Evolutionary conservation across 1,140 invertebrate species (phyloP), one percentile per base, ranked within the genome.

Genomic region (Anadara kagoshimensis): DNA sequence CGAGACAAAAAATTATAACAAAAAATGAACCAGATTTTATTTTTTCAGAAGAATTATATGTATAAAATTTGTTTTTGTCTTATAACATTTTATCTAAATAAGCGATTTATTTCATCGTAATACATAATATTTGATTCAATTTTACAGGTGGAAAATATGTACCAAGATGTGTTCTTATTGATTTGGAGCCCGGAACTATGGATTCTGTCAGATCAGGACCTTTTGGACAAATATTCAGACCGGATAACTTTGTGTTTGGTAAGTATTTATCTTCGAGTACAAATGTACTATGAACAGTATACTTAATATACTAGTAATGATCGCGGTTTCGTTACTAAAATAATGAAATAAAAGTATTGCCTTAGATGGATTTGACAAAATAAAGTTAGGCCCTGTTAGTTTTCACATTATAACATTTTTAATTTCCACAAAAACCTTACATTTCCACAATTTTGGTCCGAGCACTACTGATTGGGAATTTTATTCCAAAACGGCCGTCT

Each of bases 161-260:
- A 43, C 96, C 96, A 95, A 97, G 90, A 89, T 97, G 81, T 95
- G 97, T 87, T 67, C 72, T 83, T 53, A 79, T 83, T 63, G 82
- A 83, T 58, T 57, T 83, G 57, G 80, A 83, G 53, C 96, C 96
- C 11, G 96, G 95, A 72, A 97, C 95, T 61, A 97, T 97, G 95
- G 96, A 97, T 89, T 93, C 96, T 11, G 96, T 97, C 14, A 92
- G 96, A 59, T 95, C 95, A 11, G 95, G 95, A 54, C 94, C 94
- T 44, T 94, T 94, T 80, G 95, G 95, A 20, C 91, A 94, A 85
- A 93, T 95, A n/a, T 96, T 95, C 81, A 89, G 93, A 20, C 94
- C 16, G 92, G 95, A 96, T 89, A 97, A 96, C 89, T 97, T 96
- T 87, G 94, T 97, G 59, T 96, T 96, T 83, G 90, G 92, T 43